Evolutionary conservation across 2,797 vertebrate species (phyloP), one percentile per base, ranked within the genome.

Genomic region (Sebastes paucispinis): DNA sequence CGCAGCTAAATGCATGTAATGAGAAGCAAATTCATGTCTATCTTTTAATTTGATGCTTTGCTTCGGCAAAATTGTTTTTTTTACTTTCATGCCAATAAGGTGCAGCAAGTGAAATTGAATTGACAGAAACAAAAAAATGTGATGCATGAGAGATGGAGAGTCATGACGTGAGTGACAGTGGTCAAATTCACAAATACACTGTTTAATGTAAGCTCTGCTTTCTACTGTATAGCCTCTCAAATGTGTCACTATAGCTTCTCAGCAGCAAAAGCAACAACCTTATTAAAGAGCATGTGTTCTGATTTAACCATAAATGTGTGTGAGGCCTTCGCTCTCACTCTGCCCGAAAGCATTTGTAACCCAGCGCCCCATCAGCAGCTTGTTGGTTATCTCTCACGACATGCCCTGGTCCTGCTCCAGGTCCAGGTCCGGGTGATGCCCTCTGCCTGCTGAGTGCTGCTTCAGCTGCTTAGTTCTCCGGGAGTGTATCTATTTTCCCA

Each of bases 51-150:
- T 34, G 12, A 55, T 34, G 39, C 29, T 25, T 59, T 1, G 16
- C 47, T 20, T 50, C 0, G 2, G 47, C 54, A 59, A 72, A 67
- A 79, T 24, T 27, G 59, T 84, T 77, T 14, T 84, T 14, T 79
- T 85, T 75, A 71, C 55, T 82, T 79, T 36, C n/a, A 11, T 1
- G 47, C 64, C 68, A 62, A 57, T 79, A 73, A 80, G 79, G 74
- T 43, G 3, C 5, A 57, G 65, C 39, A 16, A 69, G 67, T 80
- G 70, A 65, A 74, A 82, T 62, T 69, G 62, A 73, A 86, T 76
- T 47, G 84, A 81, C 73, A 79, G 72, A 69, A 43, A 65, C 59
- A 81, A 60, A 85, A 85, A 89, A 84, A 77, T 63, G 32, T 14
- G 25, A 43, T n/a, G 70, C 59, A 47, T 29, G 16, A 14, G 60